Evolutionary conservation across 2,797 vertebrate genomes (phyloP).

Genomic region (Myotis vivesi): DNA sequence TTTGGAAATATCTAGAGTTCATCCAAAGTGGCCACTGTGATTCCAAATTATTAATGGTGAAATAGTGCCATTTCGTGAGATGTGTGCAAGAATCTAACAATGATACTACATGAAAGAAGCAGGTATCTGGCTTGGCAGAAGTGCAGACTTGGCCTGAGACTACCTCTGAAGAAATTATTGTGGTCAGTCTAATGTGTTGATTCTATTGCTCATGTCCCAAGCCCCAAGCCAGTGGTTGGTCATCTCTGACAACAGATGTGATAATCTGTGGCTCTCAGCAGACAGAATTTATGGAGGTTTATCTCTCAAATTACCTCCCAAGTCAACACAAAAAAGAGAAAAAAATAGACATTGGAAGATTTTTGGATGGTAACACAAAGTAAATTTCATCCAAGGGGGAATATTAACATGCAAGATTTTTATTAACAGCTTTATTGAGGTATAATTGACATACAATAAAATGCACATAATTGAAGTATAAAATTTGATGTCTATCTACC

Average conservation of each 20-base stretch:
- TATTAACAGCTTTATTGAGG: neutral
- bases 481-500: neutral
- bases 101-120: neutral
- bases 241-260: neutral
- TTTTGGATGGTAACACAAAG: conserved; percentile 5
- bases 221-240: neutral
- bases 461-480: neutral
- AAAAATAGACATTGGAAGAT: neutral
- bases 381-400: neutral
- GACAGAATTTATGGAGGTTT: neutral
- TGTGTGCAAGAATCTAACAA: neutral
- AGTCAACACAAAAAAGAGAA: neutral
- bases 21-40: neutral
- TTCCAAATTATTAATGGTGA: neutral
- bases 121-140: neutral
- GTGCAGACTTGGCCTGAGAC: neutral
- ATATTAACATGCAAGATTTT: neutral
- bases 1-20: conserved; percentile 1
- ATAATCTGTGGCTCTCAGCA: neutral
- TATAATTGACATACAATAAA: neutral
- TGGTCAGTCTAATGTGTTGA: too few relatives aligned
- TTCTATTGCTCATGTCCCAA: neutral
- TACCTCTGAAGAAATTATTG: neutral
- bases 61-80: neutral
- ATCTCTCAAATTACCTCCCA: neutral